Evolutionary conservation across 37 sponge, comb jelly and placozoan genomes (phyloP).

Genomic region (Aphrocallistes beatrix): DNA sequence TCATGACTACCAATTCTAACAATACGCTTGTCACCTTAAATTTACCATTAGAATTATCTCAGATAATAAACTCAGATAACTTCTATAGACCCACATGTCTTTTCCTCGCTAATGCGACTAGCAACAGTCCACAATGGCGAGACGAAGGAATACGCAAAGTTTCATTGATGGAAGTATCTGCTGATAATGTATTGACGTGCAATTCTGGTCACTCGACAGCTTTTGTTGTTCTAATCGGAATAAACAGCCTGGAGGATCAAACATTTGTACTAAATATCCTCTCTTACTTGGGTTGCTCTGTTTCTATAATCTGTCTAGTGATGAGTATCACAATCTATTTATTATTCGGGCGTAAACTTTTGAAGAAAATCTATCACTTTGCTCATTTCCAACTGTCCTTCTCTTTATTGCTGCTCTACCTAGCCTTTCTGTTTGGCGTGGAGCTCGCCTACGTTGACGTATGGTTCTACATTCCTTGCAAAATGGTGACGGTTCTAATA

Average conservation of each 20-base stretch:
- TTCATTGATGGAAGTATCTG: background rate
- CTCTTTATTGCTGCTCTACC: background rate
- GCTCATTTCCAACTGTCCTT: background rate
- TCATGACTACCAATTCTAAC: background rate
- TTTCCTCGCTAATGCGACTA: background rate
- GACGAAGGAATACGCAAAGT: background rate
- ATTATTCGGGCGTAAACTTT: constrained; percentile 18
- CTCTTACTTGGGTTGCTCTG: constrained; percentile 46
- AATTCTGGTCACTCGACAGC: background rate
- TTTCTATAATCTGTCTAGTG: constrained; percentile 42
- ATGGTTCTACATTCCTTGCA: background rate
- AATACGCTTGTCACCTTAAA: background rate
- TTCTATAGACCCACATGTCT: background rate
- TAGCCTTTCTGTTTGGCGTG: background rate
- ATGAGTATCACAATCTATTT: constrained; percentile 33
- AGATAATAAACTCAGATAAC: background rate
- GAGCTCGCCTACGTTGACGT: background rate
- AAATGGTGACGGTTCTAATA: background rate
- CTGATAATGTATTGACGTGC: background rate
- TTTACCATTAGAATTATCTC: background rate
- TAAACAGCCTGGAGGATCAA: constrained; percentile 4
- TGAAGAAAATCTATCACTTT: constrained; percentile 1
- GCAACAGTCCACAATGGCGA: background rate
- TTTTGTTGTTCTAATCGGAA: background rate
- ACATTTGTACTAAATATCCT: constrained; percentile 23